Conservation (phyloP, 2,888 invertebrate species). For the Catonia carolina region DNA sequence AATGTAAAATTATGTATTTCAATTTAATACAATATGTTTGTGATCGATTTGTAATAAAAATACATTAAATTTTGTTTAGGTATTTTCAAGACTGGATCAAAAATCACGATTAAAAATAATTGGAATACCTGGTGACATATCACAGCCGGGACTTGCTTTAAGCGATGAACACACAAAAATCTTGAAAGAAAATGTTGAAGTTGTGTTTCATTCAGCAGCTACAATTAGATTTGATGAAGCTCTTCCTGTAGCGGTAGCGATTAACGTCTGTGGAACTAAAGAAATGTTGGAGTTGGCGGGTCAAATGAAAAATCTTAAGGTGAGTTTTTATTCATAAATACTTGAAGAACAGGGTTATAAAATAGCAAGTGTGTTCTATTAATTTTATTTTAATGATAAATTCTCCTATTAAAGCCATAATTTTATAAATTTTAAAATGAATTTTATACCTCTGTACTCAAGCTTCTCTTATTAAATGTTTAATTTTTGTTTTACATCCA, state of each 20-base stretch:
- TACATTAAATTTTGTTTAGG: slow-evolving; percentile 16
- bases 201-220: slow-evolving; percentile 85
- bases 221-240: slow-evolving; percentile 86
- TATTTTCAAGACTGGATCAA: slow-evolving; percentile 52
- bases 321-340: too few species aligned
- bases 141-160: slow-evolving; percentile 58
- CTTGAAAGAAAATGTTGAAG: slow-evolving; percentile 58
- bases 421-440: too few species aligned
- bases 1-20: too few species aligned
- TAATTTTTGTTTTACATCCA: too few species aligned
- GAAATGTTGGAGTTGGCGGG: slow-evolving; percentile 65
- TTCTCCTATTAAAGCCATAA: too few species aligned
- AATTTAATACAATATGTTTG: too few species aligned
- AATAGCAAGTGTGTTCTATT: too few species aligned
- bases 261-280: slow-evolving; percentile 71
- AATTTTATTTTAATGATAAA: too few species aligned
- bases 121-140: slow-evolving; percentile 67
- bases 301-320: slow-evolving; percentile 64
- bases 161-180: slow-evolving; percentile 51
- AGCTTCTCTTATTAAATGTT: too few species aligned
- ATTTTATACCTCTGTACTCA: too few species aligned
- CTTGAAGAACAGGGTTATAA: too few species aligned
- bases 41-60: too few species aligned
- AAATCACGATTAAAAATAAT: slow-evolving; percentile 65
- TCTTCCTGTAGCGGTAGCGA: slow-evolving; percentile 64